Evolutionary conservation across 1,140 invertebrate genomes (phyloP).

Genomic region (Platyscapa corneri): DNA sequence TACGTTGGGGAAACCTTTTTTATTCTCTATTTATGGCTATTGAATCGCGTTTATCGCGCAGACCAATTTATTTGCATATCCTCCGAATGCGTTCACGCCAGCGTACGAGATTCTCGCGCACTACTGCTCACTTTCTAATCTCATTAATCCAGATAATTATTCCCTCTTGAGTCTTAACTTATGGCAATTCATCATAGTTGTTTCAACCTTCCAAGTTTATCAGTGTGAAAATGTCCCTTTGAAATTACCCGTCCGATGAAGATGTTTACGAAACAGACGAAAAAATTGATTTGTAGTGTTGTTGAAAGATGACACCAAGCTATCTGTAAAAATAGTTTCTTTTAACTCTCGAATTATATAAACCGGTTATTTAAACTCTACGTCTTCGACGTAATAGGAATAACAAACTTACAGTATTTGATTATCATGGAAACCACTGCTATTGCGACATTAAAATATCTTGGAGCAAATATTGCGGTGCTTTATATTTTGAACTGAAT

Average conservation of each 20-base stretch:
- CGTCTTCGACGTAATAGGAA: not conserved
- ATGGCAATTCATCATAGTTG: not conserved
- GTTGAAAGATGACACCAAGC: too few species aligned
- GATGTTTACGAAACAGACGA: too few species aligned
- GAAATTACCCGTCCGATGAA: too few species aligned
- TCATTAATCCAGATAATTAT: not conserved
- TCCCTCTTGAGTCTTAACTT: too few species aligned
- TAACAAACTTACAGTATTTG: too few species aligned
- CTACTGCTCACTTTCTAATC: not conserved
- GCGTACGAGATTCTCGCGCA: not conserved
- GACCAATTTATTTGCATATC: slow-evolving; percentile 18
- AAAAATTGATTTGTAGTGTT: too few species aligned
- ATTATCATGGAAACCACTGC: too few species aligned
- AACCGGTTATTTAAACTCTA: not conserved
- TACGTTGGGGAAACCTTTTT: not conserved
- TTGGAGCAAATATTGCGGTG: not conserved
- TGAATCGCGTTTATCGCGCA: slow-evolving; percentile 5
- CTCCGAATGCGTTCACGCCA: not conserved
- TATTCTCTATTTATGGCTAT: not conserved
- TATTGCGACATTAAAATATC: too few species aligned
- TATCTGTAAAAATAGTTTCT: too few species aligned
- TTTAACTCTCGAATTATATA: not conserved
- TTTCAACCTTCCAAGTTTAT: too few species aligned
- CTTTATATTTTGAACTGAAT: not conserved
- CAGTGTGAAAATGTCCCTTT: too few species aligned